phyloP scores from a whole-genome alignment of 2,888 invertebrate genomes.

The Megaustenia siamemsis region DNA sequence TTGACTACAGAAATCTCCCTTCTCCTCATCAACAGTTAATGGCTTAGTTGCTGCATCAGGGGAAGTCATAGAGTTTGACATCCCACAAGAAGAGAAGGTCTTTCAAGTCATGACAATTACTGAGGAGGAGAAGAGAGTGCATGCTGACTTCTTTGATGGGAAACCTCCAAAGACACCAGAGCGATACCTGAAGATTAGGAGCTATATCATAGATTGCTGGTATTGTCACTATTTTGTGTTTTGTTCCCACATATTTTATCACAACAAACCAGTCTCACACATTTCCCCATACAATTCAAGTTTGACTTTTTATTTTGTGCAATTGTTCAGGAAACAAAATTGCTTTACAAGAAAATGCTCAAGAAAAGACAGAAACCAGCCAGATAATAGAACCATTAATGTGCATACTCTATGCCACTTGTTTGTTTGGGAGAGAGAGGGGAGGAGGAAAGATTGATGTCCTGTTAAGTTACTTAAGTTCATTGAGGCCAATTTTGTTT shows the following conservation, averaged over 20 bases:
- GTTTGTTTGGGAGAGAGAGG: no score
- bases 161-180: constrained; percentile 83
- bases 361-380: no score
- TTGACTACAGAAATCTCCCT: background rate
- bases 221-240: constrained; percentile 55
- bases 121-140: constrained; percentile 83
- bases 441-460: no score
- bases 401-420: no score
- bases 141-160: constrained; percentile 83
- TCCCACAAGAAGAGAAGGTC: constrained; percentile 81
- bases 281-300: no score
- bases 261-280: no score
- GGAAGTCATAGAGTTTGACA: constrained; percentile 77
- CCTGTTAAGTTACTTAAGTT: no score
- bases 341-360: no score
- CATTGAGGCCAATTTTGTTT: no score
- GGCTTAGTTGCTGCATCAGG: constrained; percentile 63
- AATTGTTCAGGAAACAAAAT: no score
- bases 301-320: no score
- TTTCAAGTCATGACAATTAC: constrained; percentile 80
- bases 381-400: no score
- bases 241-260: background rate
- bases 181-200: constrained; percentile 84
- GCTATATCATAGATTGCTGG: constrained; percentile 84
- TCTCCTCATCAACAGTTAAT: constrained; percentile 61